These are phyloP conservation scores for Hydropsyche tenuis DNA, from an alignment of 1,140 invertebrate species.

Conservation along the genomic window DNA sequence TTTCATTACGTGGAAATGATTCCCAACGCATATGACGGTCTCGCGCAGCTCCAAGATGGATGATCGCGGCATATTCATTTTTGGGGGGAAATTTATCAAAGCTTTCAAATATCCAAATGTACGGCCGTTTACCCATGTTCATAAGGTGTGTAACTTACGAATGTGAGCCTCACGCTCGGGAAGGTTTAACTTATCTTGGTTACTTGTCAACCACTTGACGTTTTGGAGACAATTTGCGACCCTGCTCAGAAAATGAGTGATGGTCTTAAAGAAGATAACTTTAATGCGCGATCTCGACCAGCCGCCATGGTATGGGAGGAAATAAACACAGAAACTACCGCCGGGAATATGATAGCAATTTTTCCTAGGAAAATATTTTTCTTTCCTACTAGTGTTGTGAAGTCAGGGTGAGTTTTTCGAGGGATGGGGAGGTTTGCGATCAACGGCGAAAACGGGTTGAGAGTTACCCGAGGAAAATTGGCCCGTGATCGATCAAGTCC, in stretches of 20 bases:
- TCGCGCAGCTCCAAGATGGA: constrained; percentile 21
- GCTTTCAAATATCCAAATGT: constrained; percentile 39
- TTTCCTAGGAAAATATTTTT: constrained; percentile 19
- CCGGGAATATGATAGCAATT: constrained; percentile 12
- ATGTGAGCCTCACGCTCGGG: constrained; percentile 16
- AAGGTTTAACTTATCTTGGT: constrained; percentile 41
- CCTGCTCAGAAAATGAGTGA: constrained; percentile 37
- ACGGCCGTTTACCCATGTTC: constrained; percentile 32
- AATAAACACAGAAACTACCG: constrained; percentile 18
- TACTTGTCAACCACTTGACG: constrained; percentile 38
- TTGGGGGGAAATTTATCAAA: constrained; percentile 36
- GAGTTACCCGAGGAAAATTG: constrained; percentile 11
- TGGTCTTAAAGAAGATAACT: constrained; percentile 39
- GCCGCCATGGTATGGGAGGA: neutral
- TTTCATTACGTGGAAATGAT: neutral
- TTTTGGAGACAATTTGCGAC: constrained; percentile 41
- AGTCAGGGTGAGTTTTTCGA: too few species aligned
- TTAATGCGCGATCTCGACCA: constrained; percentile 31
- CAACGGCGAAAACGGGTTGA: constrained; percentile 9
- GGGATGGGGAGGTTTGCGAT: neutral
- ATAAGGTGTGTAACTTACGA: constrained; percentile 42
- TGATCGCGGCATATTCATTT: constrained; percentile 27
- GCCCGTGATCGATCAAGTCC: constrained; percentile 11
- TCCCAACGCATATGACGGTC: neutral
- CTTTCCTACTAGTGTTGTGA: too few species aligned